Evolutionary conservation across 2,113 vertebrate genomes (phyloP).

Genomic region (Tonatia bakeri): DNA sequence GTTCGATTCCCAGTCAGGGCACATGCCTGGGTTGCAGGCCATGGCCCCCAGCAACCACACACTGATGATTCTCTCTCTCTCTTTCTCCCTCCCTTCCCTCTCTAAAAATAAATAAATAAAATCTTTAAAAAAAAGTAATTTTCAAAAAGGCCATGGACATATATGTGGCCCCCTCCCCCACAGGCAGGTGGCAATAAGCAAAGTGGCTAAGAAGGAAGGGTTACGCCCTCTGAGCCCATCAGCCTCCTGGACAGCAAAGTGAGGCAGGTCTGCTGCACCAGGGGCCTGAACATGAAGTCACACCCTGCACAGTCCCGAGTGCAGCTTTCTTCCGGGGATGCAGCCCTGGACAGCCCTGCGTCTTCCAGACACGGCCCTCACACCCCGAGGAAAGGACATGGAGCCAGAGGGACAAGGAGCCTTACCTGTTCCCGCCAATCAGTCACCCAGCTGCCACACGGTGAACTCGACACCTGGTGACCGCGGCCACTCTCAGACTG

Average conservation of each 20-base stretch:
- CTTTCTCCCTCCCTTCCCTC: too few relatives aligned
- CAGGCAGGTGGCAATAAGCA: fast-evolving
- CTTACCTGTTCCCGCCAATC: too few relatives aligned
- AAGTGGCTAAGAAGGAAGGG: not conserved
- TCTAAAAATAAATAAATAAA: too few relatives aligned
- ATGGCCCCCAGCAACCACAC: too few relatives aligned
- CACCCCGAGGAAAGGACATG: not conserved
- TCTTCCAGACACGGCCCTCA: not conserved
- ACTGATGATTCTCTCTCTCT: too few relatives aligned
- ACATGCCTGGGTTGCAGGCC: too few relatives aligned
- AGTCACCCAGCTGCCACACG: fast-evolving
- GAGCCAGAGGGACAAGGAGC: not conserved
- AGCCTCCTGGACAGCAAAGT: not conserved
- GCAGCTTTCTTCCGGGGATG: not conserved
- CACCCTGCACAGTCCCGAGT: fast-evolving
- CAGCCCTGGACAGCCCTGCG: too few relatives aligned
- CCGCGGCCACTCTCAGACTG: not conserved
- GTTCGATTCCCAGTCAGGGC: too few relatives aligned
- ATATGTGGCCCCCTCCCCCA: not conserved
- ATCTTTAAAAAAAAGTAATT: not conserved
- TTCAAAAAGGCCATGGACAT: not conserved
- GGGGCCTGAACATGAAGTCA: not conserved
- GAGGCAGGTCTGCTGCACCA: fast-evolving
- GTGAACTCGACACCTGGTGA: fast-evolving
- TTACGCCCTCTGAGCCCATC: fast-evolving